phyloP scores from a whole-genome alignment of 2,113 vertebrate genomes.

The Calyptommatus sinebrachiatus region DNA sequence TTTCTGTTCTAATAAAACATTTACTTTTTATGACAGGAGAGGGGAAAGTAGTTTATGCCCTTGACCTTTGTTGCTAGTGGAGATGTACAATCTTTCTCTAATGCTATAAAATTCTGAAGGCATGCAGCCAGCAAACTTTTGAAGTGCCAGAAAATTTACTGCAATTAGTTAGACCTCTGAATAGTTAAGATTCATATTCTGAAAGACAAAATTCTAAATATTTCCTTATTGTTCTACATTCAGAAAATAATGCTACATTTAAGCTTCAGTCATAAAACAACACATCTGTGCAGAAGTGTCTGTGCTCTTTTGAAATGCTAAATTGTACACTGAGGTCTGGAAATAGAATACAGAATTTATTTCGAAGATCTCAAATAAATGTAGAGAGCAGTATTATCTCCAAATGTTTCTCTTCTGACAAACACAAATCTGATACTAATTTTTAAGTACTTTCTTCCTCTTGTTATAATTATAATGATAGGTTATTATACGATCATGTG shows the following conservation, averaged over 20 bases:
- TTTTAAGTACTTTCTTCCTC: slow-evolving; percentile 59
- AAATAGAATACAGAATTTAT: slow-evolving; percentile 72
- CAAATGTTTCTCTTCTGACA: slow-evolving; percentile 65
- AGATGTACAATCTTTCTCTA: slow-evolving; percentile 63
- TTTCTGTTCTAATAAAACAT: slow-evolving; percentile 53
- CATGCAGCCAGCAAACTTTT: slow-evolving; percentile 64
- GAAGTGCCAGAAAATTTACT: slow-evolving; percentile 67
- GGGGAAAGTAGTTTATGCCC: slow-evolving; percentile 63
- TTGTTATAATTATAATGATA: slow-evolving; percentile 63
- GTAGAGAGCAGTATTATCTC: slow-evolving; percentile 67
- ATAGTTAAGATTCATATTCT: slow-evolving; percentile 54
- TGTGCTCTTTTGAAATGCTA: slow-evolving; percentile 59
- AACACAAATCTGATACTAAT: slow-evolving; percentile 63
- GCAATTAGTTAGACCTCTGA: slow-evolving; percentile 65
- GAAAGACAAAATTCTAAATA: slow-evolving; percentile 38
- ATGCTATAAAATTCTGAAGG: slow-evolving; percentile 60
- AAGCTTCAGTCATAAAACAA: slow-evolving; percentile 56
- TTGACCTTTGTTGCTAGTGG: slow-evolving; percentile 72
- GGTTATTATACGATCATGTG: slow-evolving; percentile 41
- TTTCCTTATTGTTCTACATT: slow-evolving; percentile 57
- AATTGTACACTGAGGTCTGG: slow-evolving; percentile 59
- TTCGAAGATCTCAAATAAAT: slow-evolving; percentile 66
- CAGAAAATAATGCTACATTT: slow-evolving; percentile 55
- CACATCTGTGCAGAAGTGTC: slow-evolving; percentile 49
- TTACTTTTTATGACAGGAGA: slow-evolving; percentile 43